Percentiles rank a stretch among this genome's conserved stretches.
Conservation (phyloP, 2,113 vertebrate genomes). For the Mugil cephalus region DNA sequence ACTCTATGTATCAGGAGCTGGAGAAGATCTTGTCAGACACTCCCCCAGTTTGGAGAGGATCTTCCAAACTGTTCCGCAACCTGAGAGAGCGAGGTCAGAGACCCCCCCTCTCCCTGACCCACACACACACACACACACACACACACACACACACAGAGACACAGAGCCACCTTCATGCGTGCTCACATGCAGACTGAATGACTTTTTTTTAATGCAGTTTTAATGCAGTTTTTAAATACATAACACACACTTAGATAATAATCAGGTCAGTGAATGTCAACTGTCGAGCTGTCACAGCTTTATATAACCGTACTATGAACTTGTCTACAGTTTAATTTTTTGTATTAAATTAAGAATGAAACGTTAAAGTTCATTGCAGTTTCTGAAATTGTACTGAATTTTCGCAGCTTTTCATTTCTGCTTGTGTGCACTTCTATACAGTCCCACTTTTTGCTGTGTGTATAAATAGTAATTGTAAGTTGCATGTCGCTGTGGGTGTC, state of each 20-base stretch:
- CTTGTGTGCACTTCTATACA: background rate
- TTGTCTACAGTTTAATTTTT: background rate
- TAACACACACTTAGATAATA: too few relatives aligned
- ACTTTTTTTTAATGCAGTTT: background rate
- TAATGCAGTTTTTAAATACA: background rate
- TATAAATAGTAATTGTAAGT: slow-evolving; percentile 31
- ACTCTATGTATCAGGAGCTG: slow-evolving; percentile 86
- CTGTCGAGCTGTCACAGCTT: too few relatives aligned
- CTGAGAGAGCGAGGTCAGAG: slow-evolving; percentile 91
- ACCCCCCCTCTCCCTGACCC: too few relatives aligned
- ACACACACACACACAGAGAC: background rate
- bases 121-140: background rate
- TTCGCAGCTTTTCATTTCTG: background rate
- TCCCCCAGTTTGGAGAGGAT: slow-evolving; percentile 97
- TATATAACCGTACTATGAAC: too few relatives aligned
- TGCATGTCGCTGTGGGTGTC: slow-evolving; percentile 70
- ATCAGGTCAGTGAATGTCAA: too few relatives aligned
- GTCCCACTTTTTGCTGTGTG: slow-evolving; percentile 41
- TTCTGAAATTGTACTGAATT: background rate
- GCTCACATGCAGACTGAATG: background rate
- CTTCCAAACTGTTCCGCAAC: slow-evolving; percentile 96
- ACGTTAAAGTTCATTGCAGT: background rate
- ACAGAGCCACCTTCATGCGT: background rate
- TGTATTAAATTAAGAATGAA: too few relatives aligned
- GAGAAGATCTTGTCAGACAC: slow-evolving; percentile 95